A percentile compares a stretch with the other conserved stretches of the same genome.
Evolutionary conservation across 2,888 invertebrate genomes (phyloP).

Genomic region (Drosophila subquinaria): DNA sequence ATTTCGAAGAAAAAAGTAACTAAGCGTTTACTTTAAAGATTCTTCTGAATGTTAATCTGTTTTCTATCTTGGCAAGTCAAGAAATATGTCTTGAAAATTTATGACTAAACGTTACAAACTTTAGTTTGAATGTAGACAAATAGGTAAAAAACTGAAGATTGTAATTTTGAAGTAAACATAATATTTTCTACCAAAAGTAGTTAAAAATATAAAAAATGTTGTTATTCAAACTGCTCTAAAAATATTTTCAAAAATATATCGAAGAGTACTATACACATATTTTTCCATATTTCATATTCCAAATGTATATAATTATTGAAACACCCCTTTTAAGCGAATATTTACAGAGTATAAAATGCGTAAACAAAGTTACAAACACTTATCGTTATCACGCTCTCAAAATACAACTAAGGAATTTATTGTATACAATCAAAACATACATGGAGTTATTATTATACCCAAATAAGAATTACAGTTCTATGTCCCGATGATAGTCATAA

Average conservation of each 20-base stretch:
- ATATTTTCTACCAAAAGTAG: too few species aligned
- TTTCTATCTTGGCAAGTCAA: too few species aligned
- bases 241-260: neutral
- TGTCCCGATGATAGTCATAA: conserved; percentile 9
- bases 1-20: too few species aligned
- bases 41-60: too few species aligned
- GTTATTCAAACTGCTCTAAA: neutral
- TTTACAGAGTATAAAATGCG: neutral
- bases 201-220: neutral
- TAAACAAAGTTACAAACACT: neutral
- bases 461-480: neutral
- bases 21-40: too few species aligned
- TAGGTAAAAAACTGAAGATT: too few species aligned
- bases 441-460: neutral
- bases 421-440: neutral
- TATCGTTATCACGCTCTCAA: conserved; percentile 3
- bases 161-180: too few species aligned
- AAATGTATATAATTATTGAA: neutral
- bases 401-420: conserved; percentile 1
- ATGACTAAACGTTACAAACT: too few species aligned
- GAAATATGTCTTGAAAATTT: too few species aligned
- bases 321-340: neutral
- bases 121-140: too few species aligned
- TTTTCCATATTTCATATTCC: neutral
- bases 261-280: neutral